Base-by-base conservation (phyloP, 2,888 invertebrate species). In the Mesoligia furuncula region DNA sequence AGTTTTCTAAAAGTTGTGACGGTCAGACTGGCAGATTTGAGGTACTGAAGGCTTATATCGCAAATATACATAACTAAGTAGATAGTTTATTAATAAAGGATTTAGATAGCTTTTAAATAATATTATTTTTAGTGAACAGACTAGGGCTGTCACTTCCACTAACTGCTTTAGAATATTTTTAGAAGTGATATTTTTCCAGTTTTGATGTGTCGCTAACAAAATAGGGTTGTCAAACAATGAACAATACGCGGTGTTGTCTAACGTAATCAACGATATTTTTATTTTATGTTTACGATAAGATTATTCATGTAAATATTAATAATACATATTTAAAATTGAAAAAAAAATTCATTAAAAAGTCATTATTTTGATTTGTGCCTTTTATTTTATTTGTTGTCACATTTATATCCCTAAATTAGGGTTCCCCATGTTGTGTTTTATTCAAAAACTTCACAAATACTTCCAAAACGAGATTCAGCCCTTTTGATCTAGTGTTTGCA, bases 231-330 rank as follows among this genome's bases (percentile, higher is more conserved):
- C 73, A 80, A 80, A 87, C 64, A 75, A 86, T 87, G 86, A 90
- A 89, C 89, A 89, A 89, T 85, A 82, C 87, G 88, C 86, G 89
- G 86, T 89, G 90, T 90, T 87, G 89, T 88, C 85, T 83, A 83
- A 79, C 68, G 88, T 83, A 83, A 89, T 88, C 89, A 90, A 89
- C 84, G 85, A 90, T 90, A 90, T 90, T 90, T 84, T 84, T 85
- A 84, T 84, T 87, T 89, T 89, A 90, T 86, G 85, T 89, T 89
- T 83, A 86, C 84, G 85, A 81, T 90, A 87, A 89, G 83, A 83
- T 89, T 87, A 87, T 90, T 90, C 87, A 75, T 93, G 93, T 93
- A 93, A 89, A 93, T 92, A 92, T 90, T 80, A 89, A 83, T 87
- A 88, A 83, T 87, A 88, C 80, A 88, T 91, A 91, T 85, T 92